Evolutionary conservation across 2,888 invertebrate genomes (phyloP).

Genomic region (Scaptomyza cyrtandrae): DNA sequence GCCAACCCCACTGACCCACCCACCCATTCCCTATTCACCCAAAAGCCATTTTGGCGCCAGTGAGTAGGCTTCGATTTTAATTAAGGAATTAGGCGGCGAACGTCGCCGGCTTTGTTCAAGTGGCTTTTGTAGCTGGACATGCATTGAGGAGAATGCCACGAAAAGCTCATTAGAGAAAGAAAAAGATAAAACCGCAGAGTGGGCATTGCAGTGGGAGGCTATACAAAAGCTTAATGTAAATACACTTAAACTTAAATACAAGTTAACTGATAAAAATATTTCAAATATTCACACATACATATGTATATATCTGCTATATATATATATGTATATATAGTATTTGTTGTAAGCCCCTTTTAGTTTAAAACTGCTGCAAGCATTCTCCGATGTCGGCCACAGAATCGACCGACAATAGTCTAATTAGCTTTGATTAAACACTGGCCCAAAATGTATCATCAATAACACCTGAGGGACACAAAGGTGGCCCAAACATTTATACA

Average conservation of each 20-base stretch:
- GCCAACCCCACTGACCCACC: not conserved
- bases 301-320: not conserved
- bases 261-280: not conserved
- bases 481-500: constrained; percentile 52
- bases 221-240: not conserved
- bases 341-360: not conserved
- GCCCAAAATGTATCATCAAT: constrained; percentile 62
- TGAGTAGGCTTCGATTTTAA: constrained; percentile 77
- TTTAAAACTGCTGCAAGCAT: constrained; percentile 4
- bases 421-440: constrained; percentile 75
- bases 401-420: constrained; percentile 58
- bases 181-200: not conserved
- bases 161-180: constrained; percentile 68
- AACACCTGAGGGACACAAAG: constrained; percentile 43
- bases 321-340: not conserved
- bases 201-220: not conserved
- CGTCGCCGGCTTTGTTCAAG: constrained; percentile 58
- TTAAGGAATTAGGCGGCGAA: constrained; percentile 75
- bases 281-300: not conserved
- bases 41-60: constrained; percentile 34
- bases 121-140: constrained; percentile 47
- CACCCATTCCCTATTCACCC: not conserved
- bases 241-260: not conserved
- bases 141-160: constrained; percentile 55
- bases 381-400: constrained; percentile 21